A percentile compares a stretch with the other conserved stretches of the same genome.
phyloP scores from a whole-genome alignment of 2,113 vertebrate genomes.

The Cyanoramphus novaezelandiae region DNA sequence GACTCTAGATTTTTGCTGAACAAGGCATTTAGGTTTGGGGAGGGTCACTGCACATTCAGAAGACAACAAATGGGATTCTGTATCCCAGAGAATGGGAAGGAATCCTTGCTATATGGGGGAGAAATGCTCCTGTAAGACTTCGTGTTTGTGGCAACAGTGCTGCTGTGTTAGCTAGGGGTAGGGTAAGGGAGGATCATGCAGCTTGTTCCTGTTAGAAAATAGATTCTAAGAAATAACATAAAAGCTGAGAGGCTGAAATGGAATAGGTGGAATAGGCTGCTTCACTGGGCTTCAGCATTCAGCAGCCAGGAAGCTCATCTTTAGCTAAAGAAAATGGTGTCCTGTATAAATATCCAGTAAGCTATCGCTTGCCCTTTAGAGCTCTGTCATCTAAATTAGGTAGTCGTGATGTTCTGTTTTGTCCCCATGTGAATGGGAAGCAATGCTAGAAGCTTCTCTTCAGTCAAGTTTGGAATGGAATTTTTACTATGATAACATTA shows the following conservation, averaged over 20 bases:
- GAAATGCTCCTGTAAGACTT: not conserved
- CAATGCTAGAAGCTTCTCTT: not conserved
- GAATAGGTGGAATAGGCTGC: not conserved
- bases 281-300: not conserved
- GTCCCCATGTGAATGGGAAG: not conserved
- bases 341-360: not conserved
- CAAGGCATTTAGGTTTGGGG: not conserved
- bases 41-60: not conserved
- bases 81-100: not conserved
- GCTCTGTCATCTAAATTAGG: rapidly evolving
- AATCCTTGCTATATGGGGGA: not conserved
- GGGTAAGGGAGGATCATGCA: not conserved
- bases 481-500: not conserved
- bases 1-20: not conserved
- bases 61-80: not conserved
- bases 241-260: not conserved
- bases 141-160: not conserved
- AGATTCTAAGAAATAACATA: not conserved
- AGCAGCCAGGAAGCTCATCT: not conserved
- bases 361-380: rapidly evolving
- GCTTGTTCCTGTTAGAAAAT: not conserved
- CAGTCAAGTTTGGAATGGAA: not conserved
- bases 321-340: not conserved
- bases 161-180: not conserved
- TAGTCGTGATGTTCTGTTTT: not conserved